A percentile compares a stretch with the other conserved stretches of the same genome.
phyloP scores from a whole-genome alignment of 2,888 invertebrate species.

The Diploptera punctata region DNA sequence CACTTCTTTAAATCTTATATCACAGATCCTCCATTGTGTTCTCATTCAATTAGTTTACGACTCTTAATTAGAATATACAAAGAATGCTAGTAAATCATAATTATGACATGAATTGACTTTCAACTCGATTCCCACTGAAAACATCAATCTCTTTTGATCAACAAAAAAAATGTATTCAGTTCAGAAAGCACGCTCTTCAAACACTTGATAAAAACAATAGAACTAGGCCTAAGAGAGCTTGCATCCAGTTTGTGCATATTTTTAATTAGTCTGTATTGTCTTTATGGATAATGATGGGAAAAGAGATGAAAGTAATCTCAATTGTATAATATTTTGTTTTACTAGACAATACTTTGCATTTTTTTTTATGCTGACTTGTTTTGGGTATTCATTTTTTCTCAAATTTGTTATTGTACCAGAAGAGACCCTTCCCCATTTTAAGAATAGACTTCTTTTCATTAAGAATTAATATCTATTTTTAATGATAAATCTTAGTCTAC shows the following conservation, averaged over 20 bases:
- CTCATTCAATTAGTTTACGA: not conserved
- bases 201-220: too few relatives aligned
- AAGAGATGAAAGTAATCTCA: too few relatives aligned
- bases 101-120: too few relatives aligned
- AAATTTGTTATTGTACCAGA: slow-evolving; percentile 33
- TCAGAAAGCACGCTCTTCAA: too few relatives aligned
- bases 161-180: too few relatives aligned
- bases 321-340: too few relatives aligned
- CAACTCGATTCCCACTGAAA: too few relatives aligned
- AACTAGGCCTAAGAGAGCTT: too few relatives aligned
- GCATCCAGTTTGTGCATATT: too few relatives aligned
- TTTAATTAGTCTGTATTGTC: too few relatives aligned
- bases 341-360: not conserved
- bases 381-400: not conserved
- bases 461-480: not conserved
- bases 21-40: slow-evolving; percentile 38
- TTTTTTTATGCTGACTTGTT: not conserved
- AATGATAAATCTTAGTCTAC: slow-evolving; percentile 38
- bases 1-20: slow-evolving; percentile 33
- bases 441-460: slow-evolving; percentile 20
- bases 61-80: not conserved
- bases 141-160: too few relatives aligned
- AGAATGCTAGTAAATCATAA: not conserved
- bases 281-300: too few relatives aligned
- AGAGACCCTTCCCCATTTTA: slow-evolving; percentile 37